These are phyloP conservation scores for Ctenoplectra terminalis DNA, from an alignment of 1,140 invertebrate genomes.

Conservation along the genomic window DNA sequence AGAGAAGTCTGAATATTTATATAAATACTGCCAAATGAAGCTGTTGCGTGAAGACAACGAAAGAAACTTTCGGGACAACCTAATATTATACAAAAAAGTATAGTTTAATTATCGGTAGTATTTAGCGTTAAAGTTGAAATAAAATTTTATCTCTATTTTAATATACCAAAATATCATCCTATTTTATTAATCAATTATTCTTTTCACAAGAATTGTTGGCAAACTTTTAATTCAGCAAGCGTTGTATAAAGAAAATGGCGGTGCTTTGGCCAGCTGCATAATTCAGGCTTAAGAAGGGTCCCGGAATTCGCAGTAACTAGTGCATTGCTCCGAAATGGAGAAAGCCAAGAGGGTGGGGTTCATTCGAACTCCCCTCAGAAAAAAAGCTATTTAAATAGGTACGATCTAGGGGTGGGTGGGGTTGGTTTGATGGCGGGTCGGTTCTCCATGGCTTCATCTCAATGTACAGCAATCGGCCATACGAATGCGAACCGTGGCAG, in stretches of 20 bases:
- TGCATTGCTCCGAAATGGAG: slow-evolving; percentile 54
- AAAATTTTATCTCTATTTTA: not conserved
- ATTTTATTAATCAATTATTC: not conserved
- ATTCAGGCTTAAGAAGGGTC: slow-evolving; percentile 72
- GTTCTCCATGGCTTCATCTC: slow-evolving; percentile 79
- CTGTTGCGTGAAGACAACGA: no score
- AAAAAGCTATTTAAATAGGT: slow-evolving; percentile 82
- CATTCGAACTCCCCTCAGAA: slow-evolving; percentile 76
- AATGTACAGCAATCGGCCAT: slow-evolving; percentile 74
- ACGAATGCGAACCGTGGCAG: slow-evolving; percentile 59
- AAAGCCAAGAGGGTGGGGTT: slow-evolving; percentile 67
- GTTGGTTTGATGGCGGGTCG: slow-evolving; percentile 71
- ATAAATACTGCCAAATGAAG: no score
- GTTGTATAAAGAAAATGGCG: slow-evolving; percentile 64
- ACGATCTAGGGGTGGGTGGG: slow-evolving; percentile 72
- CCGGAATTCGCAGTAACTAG: slow-evolving; percentile 78
- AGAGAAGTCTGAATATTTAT: no score
- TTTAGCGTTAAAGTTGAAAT: no score
- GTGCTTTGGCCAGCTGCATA: slow-evolving; percentile 57
- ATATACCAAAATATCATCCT: not conserved
- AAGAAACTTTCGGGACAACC: no score
- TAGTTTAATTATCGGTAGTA: no score
- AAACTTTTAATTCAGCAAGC: not conserved
- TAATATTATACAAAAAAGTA: no score
- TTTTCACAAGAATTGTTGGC: not conserved